Evolutionary conservation across 2,888 invertebrate genomes (phyloP), one percentile per base, ranked within the genome.

Genomic region (Magallana nippona): DNA sequence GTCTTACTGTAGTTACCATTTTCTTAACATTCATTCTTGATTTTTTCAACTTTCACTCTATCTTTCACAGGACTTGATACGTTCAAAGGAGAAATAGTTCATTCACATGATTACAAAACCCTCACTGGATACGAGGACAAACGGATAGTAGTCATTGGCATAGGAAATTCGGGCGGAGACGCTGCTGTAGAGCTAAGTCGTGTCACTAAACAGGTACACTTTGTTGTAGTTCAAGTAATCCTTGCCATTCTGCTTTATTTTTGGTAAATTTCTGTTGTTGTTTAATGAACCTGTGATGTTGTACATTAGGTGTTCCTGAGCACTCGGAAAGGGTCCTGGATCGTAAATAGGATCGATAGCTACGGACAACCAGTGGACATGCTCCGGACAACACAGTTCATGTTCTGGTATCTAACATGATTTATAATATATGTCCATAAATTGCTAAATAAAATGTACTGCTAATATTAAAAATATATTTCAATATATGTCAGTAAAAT

Each of bases 101-200:
- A 93, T 82, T 87, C 91, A 2, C 92, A 92, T 71, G 90, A 91
- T 58, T 92, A 92, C 84, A 89, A 87, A 71, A 87, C 89, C 81
- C 88, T 84, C 15, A 57, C 79, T 27, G 89, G 90, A 8, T 93
- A 85, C 82, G 89, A 88, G 27, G 92, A 91, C 77, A 93, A 93
- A 87, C 89, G 92, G 71, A 94, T 95, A 2, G 91, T 95, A 27
- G 91, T 95, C 1, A 89, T 95, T 44, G 95, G 95, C 2, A 94
- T 95, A 81, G 95, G 95, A 8, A 95, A 95, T 87, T 95, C 95
- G 2, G 95, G 94, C 0, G 91, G 94, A 10, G 95, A 95, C 88
- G 92, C 93, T 17, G 94, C 94, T n/a, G 94, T 94, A 11, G 95
- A 95, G 81, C 89, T 95, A 57, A 90, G 93, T 81, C 87, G 92